Conservation (phyloP, 2,797 vertebrate genomes). For the Semaprochilodus insignis region DNA sequence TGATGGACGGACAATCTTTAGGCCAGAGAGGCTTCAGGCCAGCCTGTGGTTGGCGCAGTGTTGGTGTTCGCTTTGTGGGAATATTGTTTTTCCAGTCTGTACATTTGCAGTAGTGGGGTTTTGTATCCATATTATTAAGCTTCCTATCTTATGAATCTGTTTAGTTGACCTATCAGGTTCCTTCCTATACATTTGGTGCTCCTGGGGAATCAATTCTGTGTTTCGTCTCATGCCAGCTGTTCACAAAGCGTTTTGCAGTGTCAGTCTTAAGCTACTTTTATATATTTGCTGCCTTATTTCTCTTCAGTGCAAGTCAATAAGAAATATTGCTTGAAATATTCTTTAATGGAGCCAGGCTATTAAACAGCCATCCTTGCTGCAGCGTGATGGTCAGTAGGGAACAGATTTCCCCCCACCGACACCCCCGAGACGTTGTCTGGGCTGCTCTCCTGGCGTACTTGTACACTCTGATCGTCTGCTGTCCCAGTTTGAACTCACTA, state of each 20-base stretch:
- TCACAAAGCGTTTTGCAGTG: neutral
- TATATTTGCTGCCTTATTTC: neutral
- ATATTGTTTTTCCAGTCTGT: neutral
- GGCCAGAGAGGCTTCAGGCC: constrained; percentile 25
- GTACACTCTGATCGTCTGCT: neutral
- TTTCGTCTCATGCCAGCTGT: neutral
- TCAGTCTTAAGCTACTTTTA: neutral
- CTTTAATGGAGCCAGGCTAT: neutral
- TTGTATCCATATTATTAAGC: neutral
- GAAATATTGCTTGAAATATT: neutral
- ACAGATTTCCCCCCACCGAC: neutral
- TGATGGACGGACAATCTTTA: constrained; percentile 20
- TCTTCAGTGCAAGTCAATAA: neutral
- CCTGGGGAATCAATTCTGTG: neutral
- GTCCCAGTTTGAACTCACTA: neutral
- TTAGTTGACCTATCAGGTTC: neutral
- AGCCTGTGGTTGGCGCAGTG: constrained; percentile 17
- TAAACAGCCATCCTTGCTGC: neutral
- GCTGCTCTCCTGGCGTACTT: neutral
- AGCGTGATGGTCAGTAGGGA: neutral
- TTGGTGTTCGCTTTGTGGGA: constrained; percentile 16
- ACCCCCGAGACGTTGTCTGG: constrained; percentile 5
- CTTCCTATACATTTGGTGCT: constrained; percentile 5
- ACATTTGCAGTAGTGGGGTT: constrained; percentile 21
- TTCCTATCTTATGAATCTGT: neutral